Conservation (phyloP, 1,140 invertebrate genomes). For the Pseudomyrmex dendroicus region DNA sequence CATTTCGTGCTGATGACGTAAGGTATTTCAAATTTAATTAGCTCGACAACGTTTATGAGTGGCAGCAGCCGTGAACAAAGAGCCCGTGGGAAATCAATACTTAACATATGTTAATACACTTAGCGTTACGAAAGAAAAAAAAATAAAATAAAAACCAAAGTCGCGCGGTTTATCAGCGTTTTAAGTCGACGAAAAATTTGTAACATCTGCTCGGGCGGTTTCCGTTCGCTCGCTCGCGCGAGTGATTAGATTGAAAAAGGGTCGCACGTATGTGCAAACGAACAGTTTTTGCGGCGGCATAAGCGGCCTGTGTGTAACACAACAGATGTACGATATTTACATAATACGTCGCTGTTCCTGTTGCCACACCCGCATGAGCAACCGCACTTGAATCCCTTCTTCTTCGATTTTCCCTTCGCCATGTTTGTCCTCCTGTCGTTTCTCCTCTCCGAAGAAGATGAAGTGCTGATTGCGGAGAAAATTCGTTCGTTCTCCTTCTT, state of each 20-base stretch:
- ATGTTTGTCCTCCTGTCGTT: conserved; percentile 33
- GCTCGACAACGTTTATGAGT: conserved; percentile 16
- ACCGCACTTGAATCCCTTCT: conserved; percentile 78
- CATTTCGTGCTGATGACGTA: background rate
- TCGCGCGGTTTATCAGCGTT: conserved; percentile 48
- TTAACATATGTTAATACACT: conserved; percentile 31
- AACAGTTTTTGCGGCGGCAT: background rate
- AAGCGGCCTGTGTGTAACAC: conserved; percentile 3
- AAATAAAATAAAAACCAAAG: background rate
- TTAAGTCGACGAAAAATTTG: background rate
- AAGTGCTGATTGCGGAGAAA: background rate
- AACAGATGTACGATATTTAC: conserved; percentile 76
- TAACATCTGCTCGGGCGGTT: background rate
- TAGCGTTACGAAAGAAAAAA: background rate
- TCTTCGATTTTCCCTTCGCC: conserved; percentile 76
- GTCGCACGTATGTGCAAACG: conserved; percentile 4
- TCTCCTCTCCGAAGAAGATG: background rate
- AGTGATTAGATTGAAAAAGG: conserved; percentile 18
- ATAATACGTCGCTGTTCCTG: conserved; percentile 84
- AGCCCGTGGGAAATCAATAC: background rate
- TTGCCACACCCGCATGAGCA: conserved; percentile 81
- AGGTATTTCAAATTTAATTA: background rate
- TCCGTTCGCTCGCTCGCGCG: background rate
- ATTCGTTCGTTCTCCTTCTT: background rate
- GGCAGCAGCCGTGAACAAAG: background rate